These are phyloP conservation scores for Apotomis betuletana DNA, from an alignment of 2,888 invertebrate genomes.

Conservation along the genomic window DNA sequence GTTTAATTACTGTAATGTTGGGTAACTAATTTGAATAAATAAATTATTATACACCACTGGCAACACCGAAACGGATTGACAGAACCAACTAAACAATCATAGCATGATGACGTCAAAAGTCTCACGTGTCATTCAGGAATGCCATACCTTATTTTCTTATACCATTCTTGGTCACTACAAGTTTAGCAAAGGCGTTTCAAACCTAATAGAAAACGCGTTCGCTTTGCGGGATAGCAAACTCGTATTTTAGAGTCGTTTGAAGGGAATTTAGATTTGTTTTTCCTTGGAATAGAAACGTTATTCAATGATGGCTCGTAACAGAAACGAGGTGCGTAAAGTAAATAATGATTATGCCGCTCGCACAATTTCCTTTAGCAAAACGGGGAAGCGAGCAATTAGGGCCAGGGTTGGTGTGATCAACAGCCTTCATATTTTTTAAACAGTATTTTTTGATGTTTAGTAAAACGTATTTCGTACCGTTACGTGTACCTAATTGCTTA, in stretches of 20 bases:
- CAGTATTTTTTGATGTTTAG: conserved; percentile 18
- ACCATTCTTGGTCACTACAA: not conserved
- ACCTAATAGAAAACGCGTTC: conserved; percentile 28
- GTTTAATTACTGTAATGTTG: too few species aligned
- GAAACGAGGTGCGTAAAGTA: not conserved
- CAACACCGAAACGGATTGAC: too few species aligned
- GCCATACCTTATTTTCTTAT: too few species aligned
- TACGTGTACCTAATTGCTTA: too few species aligned
- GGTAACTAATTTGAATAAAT: too few species aligned
- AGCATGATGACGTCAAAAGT: too few species aligned
- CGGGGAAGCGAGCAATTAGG: conserved; percentile 48
- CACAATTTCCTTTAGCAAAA: conserved; percentile 34
- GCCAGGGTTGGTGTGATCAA: conserved; percentile 45
- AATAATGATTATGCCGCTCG: conserved; percentile 1
- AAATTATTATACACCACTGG: too few species aligned
- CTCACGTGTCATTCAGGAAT: too few species aligned
- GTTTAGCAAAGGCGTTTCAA: conserved; percentile 26
- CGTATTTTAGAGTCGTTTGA: not conserved
- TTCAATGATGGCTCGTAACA: not conserved
- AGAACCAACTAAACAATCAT: too few species aligned
- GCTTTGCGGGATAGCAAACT: not conserved
- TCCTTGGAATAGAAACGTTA: not conserved
- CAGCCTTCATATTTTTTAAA: conserved; percentile 16
- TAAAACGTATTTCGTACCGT: not conserved
- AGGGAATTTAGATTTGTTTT: not conserved